phyloP scores from a whole-genome alignment of 2,888 invertebrate genomes.

The Oscheius onirici region DNA sequence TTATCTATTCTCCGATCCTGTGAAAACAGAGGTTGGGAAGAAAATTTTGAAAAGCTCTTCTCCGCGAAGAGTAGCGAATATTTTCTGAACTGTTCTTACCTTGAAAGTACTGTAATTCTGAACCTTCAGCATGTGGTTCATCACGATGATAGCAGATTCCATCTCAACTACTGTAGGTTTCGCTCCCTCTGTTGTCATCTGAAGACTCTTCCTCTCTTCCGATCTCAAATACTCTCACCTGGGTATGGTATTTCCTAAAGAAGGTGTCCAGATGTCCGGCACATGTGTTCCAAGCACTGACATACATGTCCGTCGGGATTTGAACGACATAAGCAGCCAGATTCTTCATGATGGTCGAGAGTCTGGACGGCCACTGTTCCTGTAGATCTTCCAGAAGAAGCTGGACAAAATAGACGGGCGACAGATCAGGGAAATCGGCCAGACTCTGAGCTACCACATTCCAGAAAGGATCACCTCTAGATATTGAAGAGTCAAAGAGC shows the following conservation, averaged over 20 bases:
- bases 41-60: too few species aligned
- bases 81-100: constrained; percentile 74
- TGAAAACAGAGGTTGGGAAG: too few species aligned
- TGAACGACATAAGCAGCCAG: constrained; percentile 88
- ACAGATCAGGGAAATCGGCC: constrained; percentile 93
- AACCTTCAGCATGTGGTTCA: constrained; percentile 79
- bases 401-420: constrained; percentile 91
- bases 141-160: constrained; percentile 73
- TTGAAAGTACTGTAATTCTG: constrained; percentile 85
- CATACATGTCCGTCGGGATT: constrained; percentile 80
- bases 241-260: constrained; percentile 77
- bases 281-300: constrained; percentile 83
- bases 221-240: constrained; percentile 42
- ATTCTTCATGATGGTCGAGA: constrained; percentile 86
- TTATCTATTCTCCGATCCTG: too few species aligned
- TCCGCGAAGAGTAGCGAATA: too few species aligned
- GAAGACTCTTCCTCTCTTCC: neutral
- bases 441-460: constrained; percentile 91
- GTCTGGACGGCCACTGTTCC: constrained; percentile 81
- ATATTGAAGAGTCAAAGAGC: constrained; percentile 75
- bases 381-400: constrained; percentile 86
- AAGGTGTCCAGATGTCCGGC: constrained; percentile 87
- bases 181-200: constrained; percentile 47
- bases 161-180: constrained; percentile 67
- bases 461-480: constrained; percentile 78